These are phyloP conservation scores for Lycocorax pyrrhopterus DNA, from an alignment of 2,113 vertebrate genomes.

Conservation along the genomic window DNA sequence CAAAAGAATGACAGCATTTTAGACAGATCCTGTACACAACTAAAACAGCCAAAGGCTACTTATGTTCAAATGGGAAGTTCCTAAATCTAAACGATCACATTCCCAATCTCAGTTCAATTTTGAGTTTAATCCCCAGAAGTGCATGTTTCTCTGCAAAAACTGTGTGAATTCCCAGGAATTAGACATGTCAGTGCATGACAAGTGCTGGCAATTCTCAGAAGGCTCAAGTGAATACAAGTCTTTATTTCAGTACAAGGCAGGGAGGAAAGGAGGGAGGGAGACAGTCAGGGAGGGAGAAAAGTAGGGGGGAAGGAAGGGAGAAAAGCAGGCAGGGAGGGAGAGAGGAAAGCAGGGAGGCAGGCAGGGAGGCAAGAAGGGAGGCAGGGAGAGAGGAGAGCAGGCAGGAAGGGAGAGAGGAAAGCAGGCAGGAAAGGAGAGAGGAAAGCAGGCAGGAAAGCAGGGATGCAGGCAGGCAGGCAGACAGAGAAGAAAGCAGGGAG, in stretches of 20 bases:
- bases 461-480: background rate
- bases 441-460: background rate
- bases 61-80: background rate
- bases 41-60: background rate
- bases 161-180: background rate
- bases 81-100: accelerated
- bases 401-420: background rate
- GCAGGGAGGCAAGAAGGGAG: accelerated
- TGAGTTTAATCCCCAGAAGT: background rate
- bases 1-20: background rate
- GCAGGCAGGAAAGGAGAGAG: accelerated
- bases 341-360: background rate
- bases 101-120: background rate
- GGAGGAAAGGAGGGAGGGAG: background rate
- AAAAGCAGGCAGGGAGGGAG: background rate
- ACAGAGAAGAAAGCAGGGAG: accelerated
- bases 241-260: background rate
- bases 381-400: background rate
- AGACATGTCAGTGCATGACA: accelerated
- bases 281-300: accelerated
- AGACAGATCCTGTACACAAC: background rate
- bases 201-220: accelerated
- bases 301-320: accelerated
- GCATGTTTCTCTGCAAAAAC: background rate
- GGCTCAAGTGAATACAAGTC: background rate